Evolutionary conservation across 2,797 vertebrate genomes (phyloP), one percentile per base, ranked within the genome.

Genomic region (Protosalanx chinensis): DNA sequence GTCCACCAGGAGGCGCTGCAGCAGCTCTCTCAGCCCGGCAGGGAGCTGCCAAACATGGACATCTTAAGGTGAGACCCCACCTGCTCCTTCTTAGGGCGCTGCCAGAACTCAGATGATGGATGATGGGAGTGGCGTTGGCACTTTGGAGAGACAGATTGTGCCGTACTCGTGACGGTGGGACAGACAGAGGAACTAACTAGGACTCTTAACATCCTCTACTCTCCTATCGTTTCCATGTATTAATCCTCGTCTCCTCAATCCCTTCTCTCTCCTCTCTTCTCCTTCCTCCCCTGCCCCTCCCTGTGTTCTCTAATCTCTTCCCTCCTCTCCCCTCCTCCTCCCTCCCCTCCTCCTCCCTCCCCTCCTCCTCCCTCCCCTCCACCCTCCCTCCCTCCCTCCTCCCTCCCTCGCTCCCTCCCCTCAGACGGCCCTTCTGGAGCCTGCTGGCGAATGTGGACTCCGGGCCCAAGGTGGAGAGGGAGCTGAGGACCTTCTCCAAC

Each of bases 381-480:
- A 3, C 6, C 8, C n/a, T 20, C 7, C 20, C 57, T 23, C 6
- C 2, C 57, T 59, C 23, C 29, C 20, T 18, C 53, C 15, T 15
- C 16, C 18, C 15, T 57, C 53, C n/a, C 15, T 18, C 16, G 1
- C 23, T 4, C 18, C 53, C 18, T 0, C 0, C 53, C n/a, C 3
- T 1, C 72, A 96, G 96, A 89, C 84, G 91, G 80, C 95, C 94
- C 0, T 77, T 96, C 78, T 97, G 96, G 95, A 90, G 83, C 75
- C 92, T 95, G 78, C 85, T 87, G 0, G 79, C 91, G 76, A 89
- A 82, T 0, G 86, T 86, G 64, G 92, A 93, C 68, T 94, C 94
- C 0, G 92, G 92, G 27, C 84, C 82, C 81, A 95, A 91, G 82
- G 88, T 96, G 72, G 92, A 93, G 85, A 91, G 89, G 81, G 95